Evolutionary conservation across 2,888 invertebrate genomes (phyloP), one percentile per base, ranked within the genome.

Genomic region (Latheticus oryzae): DNA sequence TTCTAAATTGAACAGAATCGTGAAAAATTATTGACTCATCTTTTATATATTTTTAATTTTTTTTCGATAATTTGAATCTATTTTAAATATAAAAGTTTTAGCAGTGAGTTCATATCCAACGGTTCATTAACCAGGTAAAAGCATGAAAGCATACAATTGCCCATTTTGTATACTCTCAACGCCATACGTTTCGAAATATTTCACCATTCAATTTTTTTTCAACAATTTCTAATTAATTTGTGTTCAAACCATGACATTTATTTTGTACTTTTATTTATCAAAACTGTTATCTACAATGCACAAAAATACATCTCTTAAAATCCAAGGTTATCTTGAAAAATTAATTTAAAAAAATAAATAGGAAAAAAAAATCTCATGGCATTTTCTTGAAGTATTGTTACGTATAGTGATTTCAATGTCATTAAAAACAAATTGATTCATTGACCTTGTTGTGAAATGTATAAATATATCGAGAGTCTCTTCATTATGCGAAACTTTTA

Each of bases 121-220:
- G 52, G 52, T 52, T 52, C 52, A 52, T 52, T 52, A 42, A 51
- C 51, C 51, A 52, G 52, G 52, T 51, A 51, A 51, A 51, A 51
- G 51, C 52, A 52, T 52, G 42, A 52, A 52, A 52, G 42, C 33
- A 51, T 38, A 52, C 52, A 40, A 40, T n/a, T 51, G 51, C 38
- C 51, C 51, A 51, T 51, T 51, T 51, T 51, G 51, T 51, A 40
- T 51, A n/a, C n/a, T n/a, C n/a, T n/a, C n/a, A n/a, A n/a, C n/a
- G n/a, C n/a, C 48, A 33, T 8, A 47, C 19, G 21, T 50, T 50
- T 38, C 50, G 37, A 50, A 50, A 50, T 50, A 33, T 35, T 48
- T 48, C 35, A 17, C 32, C 45, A 32, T 19, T 28, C 43, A 45
- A 12, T 47, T 33, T 47, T 35, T 47, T 47, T 38, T 43, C 38